These are phyloP conservation scores for Malurus melanocephalus DNA, from an alignment of 2,113 vertebrate genomes.

Conservation along the genomic window DNA sequence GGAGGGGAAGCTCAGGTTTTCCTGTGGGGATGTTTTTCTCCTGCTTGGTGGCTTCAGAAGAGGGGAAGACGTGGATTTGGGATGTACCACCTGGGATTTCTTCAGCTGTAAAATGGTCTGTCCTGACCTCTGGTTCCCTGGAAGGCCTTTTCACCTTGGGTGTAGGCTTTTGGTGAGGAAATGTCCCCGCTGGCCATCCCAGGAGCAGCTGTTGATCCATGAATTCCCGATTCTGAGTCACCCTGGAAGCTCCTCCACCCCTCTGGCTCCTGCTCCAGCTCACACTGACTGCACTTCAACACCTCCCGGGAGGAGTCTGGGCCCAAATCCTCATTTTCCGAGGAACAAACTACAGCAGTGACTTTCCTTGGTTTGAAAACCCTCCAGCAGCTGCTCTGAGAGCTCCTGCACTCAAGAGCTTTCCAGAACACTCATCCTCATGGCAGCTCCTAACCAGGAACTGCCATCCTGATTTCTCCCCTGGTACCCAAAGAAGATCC, in stretches of 20 bases:
- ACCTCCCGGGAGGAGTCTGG: neutral
- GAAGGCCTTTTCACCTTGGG: neutral
- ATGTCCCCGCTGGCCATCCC: neutral
- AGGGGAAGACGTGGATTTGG: fast-evolving
- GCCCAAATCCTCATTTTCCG: neutral
- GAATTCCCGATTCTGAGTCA: neutral
- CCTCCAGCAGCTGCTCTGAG: neutral
- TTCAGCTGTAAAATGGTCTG: neutral
- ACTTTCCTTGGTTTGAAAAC: constrained; percentile 11
- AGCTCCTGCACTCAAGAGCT: neutral
- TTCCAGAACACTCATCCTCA: neutral
- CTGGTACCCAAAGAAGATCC: neutral
- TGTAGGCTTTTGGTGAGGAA: neutral
- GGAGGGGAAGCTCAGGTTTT: neutral
- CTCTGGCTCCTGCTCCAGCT: neutral
- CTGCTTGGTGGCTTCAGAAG: neutral
- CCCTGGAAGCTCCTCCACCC: neutral
- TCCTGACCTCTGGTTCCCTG: neutral
- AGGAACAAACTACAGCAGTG: neutral
- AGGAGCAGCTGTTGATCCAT: neutral
- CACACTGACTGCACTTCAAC: neutral
- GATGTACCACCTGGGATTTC: neutral
- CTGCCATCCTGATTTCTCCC: neutral
- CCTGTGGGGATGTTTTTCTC: neutral
- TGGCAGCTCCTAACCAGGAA: neutral